Percentiles rank a stretch among this genome's conserved stretches.
Evolutionary conservation across 2,888 invertebrate species (phyloP).

Genomic region (Hypena proboscidalis): DNA sequence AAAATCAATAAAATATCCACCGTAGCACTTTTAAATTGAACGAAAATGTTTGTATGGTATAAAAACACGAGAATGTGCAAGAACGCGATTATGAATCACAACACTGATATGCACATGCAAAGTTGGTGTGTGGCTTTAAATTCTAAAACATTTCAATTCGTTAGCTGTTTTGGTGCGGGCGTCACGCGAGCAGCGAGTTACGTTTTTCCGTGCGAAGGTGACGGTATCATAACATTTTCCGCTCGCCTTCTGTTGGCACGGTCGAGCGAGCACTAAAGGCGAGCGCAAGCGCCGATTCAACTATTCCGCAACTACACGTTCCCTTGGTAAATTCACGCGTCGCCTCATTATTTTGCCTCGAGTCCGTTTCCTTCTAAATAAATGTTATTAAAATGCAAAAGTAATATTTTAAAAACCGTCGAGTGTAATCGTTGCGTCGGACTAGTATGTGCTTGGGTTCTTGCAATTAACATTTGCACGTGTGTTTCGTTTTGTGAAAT

Average conservation of each 20-base stretch:
- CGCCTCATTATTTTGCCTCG: constrained; percentile 76
- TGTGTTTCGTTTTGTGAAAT: constrained; percentile 52
- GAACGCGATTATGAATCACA: constrained; percentile 31
- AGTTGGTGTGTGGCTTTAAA: constrained; percentile 35
- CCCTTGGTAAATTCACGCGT: constrained; percentile 58
- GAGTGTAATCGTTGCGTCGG: constrained; percentile 58
- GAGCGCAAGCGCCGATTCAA: constrained; percentile 42
- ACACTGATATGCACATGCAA: constrained; percentile 31
- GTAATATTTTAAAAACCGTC: constrained; percentile 73
- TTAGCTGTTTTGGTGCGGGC: constrained; percentile 21
- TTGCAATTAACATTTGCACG: constrained; percentile 68
- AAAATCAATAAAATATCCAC: too few species aligned
- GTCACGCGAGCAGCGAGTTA: constrained; percentile 11
- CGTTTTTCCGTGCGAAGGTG: constrained; percentile 37
- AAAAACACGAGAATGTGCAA: constrained; percentile 28
- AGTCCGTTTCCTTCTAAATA: constrained; percentile 64
- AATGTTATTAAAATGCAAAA: constrained; percentile 75
- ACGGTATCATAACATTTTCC: constrained; percentile 61
- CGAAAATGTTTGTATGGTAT: constrained; percentile 27
- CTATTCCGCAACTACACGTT: constrained; percentile 42
- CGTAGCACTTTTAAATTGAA: too few species aligned
- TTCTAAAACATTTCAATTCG: constrained; percentile 46
- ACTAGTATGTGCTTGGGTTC: constrained; percentile 42
- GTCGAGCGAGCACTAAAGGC: constrained; percentile 59
- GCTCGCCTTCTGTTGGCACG: constrained; percentile 47